Evolutionary conservation across 2,888 invertebrate species (phyloP).

Genomic region (Drosophila niveifrons): DNA sequence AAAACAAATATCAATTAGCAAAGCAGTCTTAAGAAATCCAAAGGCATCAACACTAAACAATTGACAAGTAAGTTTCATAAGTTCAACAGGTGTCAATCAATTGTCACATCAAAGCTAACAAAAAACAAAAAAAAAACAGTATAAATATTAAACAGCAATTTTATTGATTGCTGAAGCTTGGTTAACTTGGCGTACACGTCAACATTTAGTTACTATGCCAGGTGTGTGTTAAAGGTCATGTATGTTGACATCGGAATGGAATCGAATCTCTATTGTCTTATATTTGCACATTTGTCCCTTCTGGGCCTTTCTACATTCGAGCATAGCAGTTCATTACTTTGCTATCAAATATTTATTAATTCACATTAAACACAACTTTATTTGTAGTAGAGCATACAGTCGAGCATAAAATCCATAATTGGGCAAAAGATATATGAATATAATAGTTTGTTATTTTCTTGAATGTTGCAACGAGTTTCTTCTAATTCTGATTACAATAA

Average conservation of each 20-base stretch:
- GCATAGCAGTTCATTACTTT: background rate
- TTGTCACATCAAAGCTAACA: background rate
- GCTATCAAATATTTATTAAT: too few species aligned
- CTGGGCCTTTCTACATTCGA: background rate
- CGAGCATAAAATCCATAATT: too few species aligned
- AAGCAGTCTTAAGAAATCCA: slow-evolving; percentile 30
- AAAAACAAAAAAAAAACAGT: slow-evolving; percentile 1
- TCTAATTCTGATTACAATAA: too few species aligned
- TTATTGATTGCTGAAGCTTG: slow-evolving; percentile 56
- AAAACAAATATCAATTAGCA: slow-evolving; percentile 36
- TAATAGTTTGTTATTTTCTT: too few species aligned
- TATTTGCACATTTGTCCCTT: background rate
- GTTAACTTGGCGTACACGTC: slow-evolving; percentile 48
- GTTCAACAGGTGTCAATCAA: slow-evolving; percentile 45
- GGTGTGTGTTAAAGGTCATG: background rate
- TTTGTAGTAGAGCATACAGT: too few species aligned
- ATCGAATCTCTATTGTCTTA: background rate
- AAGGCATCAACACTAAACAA: slow-evolving; percentile 24
- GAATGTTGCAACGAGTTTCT: too few species aligned
- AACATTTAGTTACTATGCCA: background rate
- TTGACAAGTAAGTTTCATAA: slow-evolving; percentile 27
- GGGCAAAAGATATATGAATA: too few species aligned
- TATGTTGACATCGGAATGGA: background rate
- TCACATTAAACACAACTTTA: too few species aligned
- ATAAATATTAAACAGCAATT: slow-evolving; percentile 8